Conservation (phyloP, 2,113 vertebrate genomes). For the Argyrosomus japonicus region DNA sequence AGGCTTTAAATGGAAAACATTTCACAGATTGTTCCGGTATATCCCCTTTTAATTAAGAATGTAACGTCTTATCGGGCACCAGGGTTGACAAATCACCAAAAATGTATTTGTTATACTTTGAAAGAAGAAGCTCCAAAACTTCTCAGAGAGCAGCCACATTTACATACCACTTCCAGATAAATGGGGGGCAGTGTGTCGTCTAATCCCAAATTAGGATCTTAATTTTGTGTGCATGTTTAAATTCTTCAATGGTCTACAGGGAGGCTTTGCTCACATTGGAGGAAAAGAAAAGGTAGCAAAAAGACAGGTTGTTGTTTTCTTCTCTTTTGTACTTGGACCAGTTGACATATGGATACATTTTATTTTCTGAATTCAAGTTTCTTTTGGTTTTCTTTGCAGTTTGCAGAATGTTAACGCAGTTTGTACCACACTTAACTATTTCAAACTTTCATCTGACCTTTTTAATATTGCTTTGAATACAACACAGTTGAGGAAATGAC, state of each 20-base stretch:
- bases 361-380: not conserved
- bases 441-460: not conserved
- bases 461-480: not conserved
- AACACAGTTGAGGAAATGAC: not conserved
- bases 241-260: slow-evolving; percentile 29
- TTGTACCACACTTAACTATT: not conserved
- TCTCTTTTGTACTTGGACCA: not conserved
- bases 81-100: slow-evolving; percentile 68
- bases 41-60: slow-evolving; percentile 76
- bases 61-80: slow-evolving; percentile 68
- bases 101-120: slow-evolving; percentile 65
- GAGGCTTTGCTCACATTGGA: slow-evolving; percentile 13
- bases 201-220: slow-evolving; percentile 77
- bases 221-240: slow-evolving; percentile 41
- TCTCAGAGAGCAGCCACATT: slow-evolving; percentile 50
- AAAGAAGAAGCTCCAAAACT: slow-evolving; percentile 62
- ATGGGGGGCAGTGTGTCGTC: slow-evolving; percentile 8
- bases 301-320: slow-evolving; percentile 10
- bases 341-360: not conserved
- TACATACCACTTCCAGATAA: slow-evolving; percentile 66
- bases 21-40: slow-evolving; percentile 79
- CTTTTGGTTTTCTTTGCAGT: not conserved
- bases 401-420: not conserved
- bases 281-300: not conserved
- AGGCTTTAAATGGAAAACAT: slow-evolving; percentile 69